Evolutionary conservation across 2,113 vertebrate genomes (phyloP), one percentile per base, ranked within the genome.

Genomic region (Colistium nudipinnis): DNA sequence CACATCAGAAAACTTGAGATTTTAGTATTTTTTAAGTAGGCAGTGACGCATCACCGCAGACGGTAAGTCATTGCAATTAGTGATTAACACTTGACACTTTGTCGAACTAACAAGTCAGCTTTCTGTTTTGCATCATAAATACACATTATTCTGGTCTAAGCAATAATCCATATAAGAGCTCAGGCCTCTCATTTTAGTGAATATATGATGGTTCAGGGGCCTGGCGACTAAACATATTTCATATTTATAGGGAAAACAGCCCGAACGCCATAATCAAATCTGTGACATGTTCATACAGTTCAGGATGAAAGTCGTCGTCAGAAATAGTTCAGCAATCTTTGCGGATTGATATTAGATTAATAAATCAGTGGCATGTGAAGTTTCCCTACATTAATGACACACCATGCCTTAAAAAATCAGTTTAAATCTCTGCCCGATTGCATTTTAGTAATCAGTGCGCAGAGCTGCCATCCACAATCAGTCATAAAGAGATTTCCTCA

Each of bases 231-330:
- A 74, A 70, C 52, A 57, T 53, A 59, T 65, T 74, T 70, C 59
- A 56, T 12, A 68, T 62, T 35, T 17, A 60, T 44, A 44, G 36
- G 36, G 55, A 60, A 64, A 57, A 51, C 66, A 60, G 63, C 62
- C 71, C 85, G 78, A 62, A 87, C 25, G 81, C 79, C 79, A 25
- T 75, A 81, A 70, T 17, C 59, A 44, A 71, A 57, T 60, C 38
- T 54, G 20, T 78, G 78, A 79, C 79, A 70, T 54, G 73, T 66
- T 74, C 33, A 75, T 38, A 80, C 44, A 76, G 54, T 75, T 83
- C 66, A 84, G 84, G 88, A 87, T 88, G 82, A 84, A 80, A 82
- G 74, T 76, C 72, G 68, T 81, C 88, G 80, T 81, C 43, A 45
- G 36, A 66, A 84, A 54, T 56, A 74, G 62, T 55, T 81, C 48